Percentiles rank a stretch among this genome's conserved stretches.
Evolutionary conservation across 2,888 invertebrate species (phyloP).

Genomic region (Argynnis bischoffii): DNA sequence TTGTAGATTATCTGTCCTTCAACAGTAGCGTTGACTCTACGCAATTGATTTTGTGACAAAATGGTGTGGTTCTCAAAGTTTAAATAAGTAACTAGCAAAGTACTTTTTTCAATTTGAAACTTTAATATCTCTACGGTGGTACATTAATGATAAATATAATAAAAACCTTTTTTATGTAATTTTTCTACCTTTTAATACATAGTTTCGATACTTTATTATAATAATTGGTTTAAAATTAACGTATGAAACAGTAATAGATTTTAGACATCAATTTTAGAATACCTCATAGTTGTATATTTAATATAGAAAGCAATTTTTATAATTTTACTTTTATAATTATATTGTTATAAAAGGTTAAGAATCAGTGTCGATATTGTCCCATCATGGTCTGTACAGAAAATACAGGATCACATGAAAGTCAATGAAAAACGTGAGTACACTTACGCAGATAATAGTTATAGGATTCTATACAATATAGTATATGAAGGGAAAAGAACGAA

Average conservation of each 20-base stretch:
- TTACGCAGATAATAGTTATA: conserved; percentile 44
- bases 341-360: conserved; percentile 44
- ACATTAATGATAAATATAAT: no score
- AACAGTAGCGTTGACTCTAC: conserved; percentile 40
- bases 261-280: no score
- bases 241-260: no score
- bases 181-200: no score
- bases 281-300: no score
- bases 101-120: no score
- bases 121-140: no score
- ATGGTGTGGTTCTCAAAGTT: conserved; percentile 44
- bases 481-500: no score
- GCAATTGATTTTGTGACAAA: conserved; percentile 39
- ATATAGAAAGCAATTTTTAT: background rate
- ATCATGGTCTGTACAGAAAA: conserved; percentile 63
- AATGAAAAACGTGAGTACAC: conserved; percentile 78
- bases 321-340: background rate
- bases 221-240: no score
- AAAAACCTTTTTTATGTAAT: no score
- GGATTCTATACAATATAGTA: no score
- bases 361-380: conserved; percentile 59
- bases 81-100: background rate
- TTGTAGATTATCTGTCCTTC: conserved; percentile 28
- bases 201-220: no score
- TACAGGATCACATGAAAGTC: conserved; percentile 64